Evolutionary conservation across 2,888 invertebrate genomes (phyloP).

Genomic region (Andrena trimmerana): DNA sequence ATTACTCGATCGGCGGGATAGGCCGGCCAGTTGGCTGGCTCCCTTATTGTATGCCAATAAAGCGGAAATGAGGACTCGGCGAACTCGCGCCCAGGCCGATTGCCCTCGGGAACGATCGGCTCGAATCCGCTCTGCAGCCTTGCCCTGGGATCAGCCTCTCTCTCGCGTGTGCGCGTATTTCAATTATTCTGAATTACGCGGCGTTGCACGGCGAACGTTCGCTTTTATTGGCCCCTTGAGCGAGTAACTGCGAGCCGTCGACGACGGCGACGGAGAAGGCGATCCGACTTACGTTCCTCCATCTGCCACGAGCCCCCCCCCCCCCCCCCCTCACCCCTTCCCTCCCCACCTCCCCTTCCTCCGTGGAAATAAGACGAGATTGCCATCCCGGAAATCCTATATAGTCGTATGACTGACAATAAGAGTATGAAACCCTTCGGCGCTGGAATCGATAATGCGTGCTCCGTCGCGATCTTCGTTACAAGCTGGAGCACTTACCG

Average conservation of each 20-base stretch:
- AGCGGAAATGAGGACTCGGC: constrained; percentile 51
- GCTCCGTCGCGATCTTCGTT: constrained; percentile 44
- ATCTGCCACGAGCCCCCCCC: constrained; percentile 19
- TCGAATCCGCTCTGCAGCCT: constrained; percentile 13
- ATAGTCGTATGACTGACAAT: constrained; percentile 64
- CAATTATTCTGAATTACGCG: constrained; percentile 69
- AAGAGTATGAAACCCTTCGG: constrained; percentile 63
- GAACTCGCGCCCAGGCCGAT: constrained; percentile 36
- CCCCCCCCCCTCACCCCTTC: no score
- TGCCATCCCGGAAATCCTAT: constrained; percentile 66
- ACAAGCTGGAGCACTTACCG: not conserved
- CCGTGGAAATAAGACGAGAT: constrained; percentile 69
- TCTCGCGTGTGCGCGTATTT: constrained; percentile 54
- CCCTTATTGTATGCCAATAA: constrained; percentile 53
- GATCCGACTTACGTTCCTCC: constrained; percentile 48
- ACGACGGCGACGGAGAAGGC: constrained; percentile 30
- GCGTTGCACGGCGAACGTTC: constrained; percentile 35
- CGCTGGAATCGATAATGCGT: constrained; percentile 59
- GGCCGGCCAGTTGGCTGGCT: constrained; percentile 20
- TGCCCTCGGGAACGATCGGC: constrained; percentile 42
- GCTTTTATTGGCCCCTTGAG: constrained; percentile 63
- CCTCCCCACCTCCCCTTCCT: constrained; percentile 19
- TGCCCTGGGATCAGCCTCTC: constrained; percentile 15
- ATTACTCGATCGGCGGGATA: constrained; percentile 44
- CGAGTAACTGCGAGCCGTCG: constrained; percentile 35